Evolutionary conservation across 2,888 invertebrate species (phyloP).

Genomic region (Dicranocentrus wangi): DNA sequence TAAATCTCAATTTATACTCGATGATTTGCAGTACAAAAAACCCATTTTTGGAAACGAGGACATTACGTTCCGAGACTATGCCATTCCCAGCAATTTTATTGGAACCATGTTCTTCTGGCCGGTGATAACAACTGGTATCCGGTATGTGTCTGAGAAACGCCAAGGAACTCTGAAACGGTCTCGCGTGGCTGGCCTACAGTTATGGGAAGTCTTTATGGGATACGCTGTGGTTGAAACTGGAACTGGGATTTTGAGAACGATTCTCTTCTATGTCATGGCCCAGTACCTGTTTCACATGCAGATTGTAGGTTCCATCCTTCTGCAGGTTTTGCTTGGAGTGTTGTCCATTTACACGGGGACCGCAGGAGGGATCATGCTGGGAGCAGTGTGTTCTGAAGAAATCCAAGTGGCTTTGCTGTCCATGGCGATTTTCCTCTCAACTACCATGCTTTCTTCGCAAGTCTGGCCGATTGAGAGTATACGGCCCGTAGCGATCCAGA

Average conservation of each 20-base stretch:
- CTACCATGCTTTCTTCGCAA: conserved; percentile 76
- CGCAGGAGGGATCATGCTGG: conserved; percentile 86
- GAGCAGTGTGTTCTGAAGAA: conserved; percentile 92
- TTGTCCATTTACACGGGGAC: conserved; percentile 94
- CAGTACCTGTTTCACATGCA: conserved; percentile 90
- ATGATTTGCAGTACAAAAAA: not conserved
- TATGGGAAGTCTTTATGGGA: conserved; percentile 91
- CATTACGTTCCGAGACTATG: not conserved
- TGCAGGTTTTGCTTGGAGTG: conserved; percentile 88
- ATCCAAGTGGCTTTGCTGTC: conserved; percentile 87
- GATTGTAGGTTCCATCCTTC: conserved; percentile 88
- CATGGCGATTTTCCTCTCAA: conserved; percentile 55
- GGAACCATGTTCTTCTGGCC: conserved; percentile 41
- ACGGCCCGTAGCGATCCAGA: conserved; percentile 80
- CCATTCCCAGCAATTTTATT: not conserved
- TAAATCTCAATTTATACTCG: no score
- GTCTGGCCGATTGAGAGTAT: conserved; percentile 97
- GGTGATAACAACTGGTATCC: conserved; percentile 39
- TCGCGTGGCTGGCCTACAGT: conserved; percentile 82
- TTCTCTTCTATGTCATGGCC: conserved; percentile 91
- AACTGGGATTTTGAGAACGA: conserved; percentile 94
- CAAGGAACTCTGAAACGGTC: conserved; percentile 54
- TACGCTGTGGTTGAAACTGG: conserved; percentile 95
- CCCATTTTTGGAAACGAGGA: not conserved
- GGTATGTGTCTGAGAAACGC: conserved; percentile 45